Evolutionary conservation across 2,113 vertebrate genomes (phyloP).

Genomic region (Rhadina sibilatrix): DNA sequence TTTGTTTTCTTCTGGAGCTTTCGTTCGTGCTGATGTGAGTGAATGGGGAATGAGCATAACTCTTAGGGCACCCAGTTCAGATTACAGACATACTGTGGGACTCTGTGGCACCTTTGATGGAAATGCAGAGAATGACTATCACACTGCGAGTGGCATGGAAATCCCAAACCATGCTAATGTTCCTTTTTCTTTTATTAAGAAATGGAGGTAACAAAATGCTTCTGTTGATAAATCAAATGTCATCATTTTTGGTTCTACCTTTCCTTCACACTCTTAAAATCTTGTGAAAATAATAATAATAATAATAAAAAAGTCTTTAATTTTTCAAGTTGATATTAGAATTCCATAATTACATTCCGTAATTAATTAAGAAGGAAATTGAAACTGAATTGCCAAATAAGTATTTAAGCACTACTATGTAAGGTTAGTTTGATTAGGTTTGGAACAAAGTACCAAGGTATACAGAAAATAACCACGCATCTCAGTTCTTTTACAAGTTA

Average conservation of each 20-base stretch:
- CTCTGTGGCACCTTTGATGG: conserved; percentile 90
- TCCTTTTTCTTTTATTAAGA: conserved; percentile 76
- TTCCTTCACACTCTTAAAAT: neutral
- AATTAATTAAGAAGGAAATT: neutral
- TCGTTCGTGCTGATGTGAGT: conserved; percentile 85
- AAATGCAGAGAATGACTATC: conserved; percentile 82
- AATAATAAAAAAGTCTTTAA: neutral
- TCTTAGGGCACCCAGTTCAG: conserved; percentile 79
- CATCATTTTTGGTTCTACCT: neutral
- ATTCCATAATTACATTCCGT: neutral
- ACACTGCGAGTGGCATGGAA: conserved; percentile 70
- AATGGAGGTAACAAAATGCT: conserved; percentile 83
- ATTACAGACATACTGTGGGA: conserved; percentile 82
- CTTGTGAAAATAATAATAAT: neutral
- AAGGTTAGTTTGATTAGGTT: neutral
- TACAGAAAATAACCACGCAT: neutral
- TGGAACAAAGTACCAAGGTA: neutral
- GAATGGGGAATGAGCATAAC: conserved; percentile 92
- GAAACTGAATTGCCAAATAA: neutral
- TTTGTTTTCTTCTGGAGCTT: conserved; percentile 86
- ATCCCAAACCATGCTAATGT: conserved; percentile 49
- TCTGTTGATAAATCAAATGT: neutral
- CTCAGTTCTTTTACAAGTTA: neutral
- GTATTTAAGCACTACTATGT: neutral
- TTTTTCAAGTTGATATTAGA: neutral